Conservation (phyloP, 2,113 vertebrate genomes). For the Tetrax tetrax region DNA sequence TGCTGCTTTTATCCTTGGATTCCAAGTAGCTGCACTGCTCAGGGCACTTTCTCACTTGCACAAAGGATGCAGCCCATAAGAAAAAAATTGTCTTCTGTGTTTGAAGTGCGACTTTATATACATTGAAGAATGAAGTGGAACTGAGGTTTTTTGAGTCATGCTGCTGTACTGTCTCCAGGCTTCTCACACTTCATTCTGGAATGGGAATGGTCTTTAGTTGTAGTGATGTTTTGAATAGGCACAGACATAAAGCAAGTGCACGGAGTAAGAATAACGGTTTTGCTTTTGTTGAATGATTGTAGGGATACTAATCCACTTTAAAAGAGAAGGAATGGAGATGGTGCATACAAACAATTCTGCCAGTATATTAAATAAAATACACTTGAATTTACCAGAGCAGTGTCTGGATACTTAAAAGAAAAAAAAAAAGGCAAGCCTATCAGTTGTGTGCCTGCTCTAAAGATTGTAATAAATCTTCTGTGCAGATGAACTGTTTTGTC, state of each 20-base stretch:
- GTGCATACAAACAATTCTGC: background rate
- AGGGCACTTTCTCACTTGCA: background rate
- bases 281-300: background rate
- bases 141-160: background rate
- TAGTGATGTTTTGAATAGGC: background rate
- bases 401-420: background rate
- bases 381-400: background rate
- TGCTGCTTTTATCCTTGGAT: background rate
- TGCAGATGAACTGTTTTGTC: no score
- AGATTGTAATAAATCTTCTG: no score
- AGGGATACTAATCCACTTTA: background rate
- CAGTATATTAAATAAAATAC: background rate
- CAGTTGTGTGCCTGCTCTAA: no score
- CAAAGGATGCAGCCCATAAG: background rate
- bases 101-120: background rate
- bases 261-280: background rate
- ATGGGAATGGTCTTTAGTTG: background rate
- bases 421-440: no score
- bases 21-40: background rate
- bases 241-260: background rate
- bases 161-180: background rate
- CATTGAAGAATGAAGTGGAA: background rate
- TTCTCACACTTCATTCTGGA: background rate
- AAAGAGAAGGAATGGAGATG: background rate
- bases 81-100: background rate